A percentile compares a stretch with the other conserved stretches of the same genome.
These are phyloP conservation scores for Cololabis saira DNA, from an alignment of 2,113 vertebrate genomes.

Conservation along the genomic window DNA sequence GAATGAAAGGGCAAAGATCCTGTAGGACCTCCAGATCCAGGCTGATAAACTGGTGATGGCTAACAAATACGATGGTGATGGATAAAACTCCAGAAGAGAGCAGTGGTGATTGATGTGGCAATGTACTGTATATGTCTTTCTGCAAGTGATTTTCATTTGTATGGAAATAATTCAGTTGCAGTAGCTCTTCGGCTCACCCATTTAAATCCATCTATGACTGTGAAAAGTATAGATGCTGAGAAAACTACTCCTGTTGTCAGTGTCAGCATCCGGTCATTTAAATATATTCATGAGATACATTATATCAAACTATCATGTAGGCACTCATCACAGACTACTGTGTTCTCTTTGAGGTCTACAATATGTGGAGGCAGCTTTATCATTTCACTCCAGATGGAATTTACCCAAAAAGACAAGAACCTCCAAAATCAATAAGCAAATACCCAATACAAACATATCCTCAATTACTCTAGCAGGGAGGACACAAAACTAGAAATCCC, in stretches of 20 bases:
- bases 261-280: slow-evolving; percentile 32
- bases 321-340: slow-evolving; percentile 29
- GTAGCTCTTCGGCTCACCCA: slow-evolving; percentile 21
- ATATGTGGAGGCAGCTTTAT: slow-evolving; percentile 40
- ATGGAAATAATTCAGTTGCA: slow-evolving; percentile 19
- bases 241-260: slow-evolving; percentile 19
- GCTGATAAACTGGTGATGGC: too few relatives aligned
- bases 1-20: too few relatives aligned
- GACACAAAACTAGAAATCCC: slow-evolving; percentile 54
- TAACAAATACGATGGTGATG: too few relatives aligned
- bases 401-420: slow-evolving; percentile 46
- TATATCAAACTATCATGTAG: slow-evolving; percentile 23
- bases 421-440: slow-evolving; percentile 47
- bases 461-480: slow-evolving; percentile 21
- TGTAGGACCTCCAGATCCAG: too few relatives aligned
- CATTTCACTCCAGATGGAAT: slow-evolving; percentile 40
- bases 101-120: too few relatives aligned
- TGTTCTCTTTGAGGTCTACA: slow-evolving; percentile 26
- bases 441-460: slow-evolving; percentile 43
- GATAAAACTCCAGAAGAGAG: too few relatives aligned
- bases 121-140: not conserved
- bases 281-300: slow-evolving; percentile 47
- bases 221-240: slow-evolving; percentile 38
- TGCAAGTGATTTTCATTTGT: slow-evolving; percentile 16
- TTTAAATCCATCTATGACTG: slow-evolving; percentile 31